Base-by-base conservation (phyloP, 2,888 invertebrate genomes). In the Clusia tigrina region DNA sequence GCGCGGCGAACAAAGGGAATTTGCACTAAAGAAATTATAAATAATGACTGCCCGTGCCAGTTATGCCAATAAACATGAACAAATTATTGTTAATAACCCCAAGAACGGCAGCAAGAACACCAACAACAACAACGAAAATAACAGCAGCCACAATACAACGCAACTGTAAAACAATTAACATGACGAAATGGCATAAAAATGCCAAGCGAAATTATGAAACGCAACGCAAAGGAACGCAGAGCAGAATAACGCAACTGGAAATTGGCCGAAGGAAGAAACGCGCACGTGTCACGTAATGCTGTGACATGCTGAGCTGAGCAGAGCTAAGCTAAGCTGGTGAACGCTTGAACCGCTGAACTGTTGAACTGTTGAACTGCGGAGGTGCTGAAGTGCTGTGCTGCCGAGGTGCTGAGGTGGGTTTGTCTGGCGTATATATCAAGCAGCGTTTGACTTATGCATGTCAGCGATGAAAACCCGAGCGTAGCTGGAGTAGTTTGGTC, bases 121-220 rank as follows among this genome's bases (percentile, higher is more conserved):
- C n/a, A n/a, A n/a, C n/a, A n/a, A n/a, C n/a, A n/a, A n/a, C n/a
- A n/a, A n/a, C n/a, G n/a, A n/a, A n/a, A n/a, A n/a, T n/a, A n/a
- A n/a, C n/a, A n/a, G n/a, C n/a, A n/a, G n/a, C n/a, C n/a, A n/a
- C n/a, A n/a, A n/a, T n/a, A n/a, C n/a, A n/a, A n/a, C n/a, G n/a
- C n/a, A 64, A 62, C 72, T 71, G 62, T 65, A 59, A 71, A 73
- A 69, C 77, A 78, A 77, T 77, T 77, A 77, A 75, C 76, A 73
- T 76, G 77, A 76, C 73, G 71, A 73, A 78, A 75, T 69, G 74
- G 69, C 70, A 77, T 76, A 68, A 78, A 76, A 74, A 70, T 67
- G 61, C 24, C n/a, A 24, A 51, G 42, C 48, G 54, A 12, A 25
- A 52, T 42, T 22, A 10, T 20, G 52, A 53, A 64, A 54, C 25